phyloP scores from a whole-genome alignment of 1,140 invertebrate species.

The Leptopilina boulardi region DNA sequence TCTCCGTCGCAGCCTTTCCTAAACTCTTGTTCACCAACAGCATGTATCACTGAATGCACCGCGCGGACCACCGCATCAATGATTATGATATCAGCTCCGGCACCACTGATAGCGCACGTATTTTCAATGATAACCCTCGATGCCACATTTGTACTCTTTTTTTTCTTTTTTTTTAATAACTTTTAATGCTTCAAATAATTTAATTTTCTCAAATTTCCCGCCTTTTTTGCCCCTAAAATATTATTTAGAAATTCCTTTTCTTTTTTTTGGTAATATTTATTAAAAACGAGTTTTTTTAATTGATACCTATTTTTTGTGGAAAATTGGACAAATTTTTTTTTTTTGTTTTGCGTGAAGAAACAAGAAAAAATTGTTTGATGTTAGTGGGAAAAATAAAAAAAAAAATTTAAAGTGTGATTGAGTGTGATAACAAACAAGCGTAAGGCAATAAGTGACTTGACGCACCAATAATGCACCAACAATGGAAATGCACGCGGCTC shows the following conservation, averaged over 20 bases:
- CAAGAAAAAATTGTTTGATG: too few species aligned
- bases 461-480: slow-evolving; percentile 43
- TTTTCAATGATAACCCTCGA: slow-evolving; percentile 22
- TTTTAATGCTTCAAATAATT: neutral
- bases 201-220: slow-evolving; percentile 2
- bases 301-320: too few species aligned
- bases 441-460: too few species aligned
- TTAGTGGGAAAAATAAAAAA: neutral
- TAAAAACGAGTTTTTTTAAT: too few species aligned
- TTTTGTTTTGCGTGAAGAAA: too few species aligned
- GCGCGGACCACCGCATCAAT: slow-evolving; percentile 37
- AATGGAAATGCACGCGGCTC: slow-evolving; percentile 61
- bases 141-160: slow-evolving; percentile 4
- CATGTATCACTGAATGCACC: slow-evolving; percentile 49
- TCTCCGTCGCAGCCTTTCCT: slow-evolving; percentile 32
- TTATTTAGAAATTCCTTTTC: too few species aligned
- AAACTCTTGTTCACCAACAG: slow-evolving; percentile 49
- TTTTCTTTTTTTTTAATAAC: neutral
- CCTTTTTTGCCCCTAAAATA: neutral
- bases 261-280: too few species aligned
- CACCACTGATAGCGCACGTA: slow-evolving; percentile 16
- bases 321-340: too few species aligned
- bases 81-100: slow-evolving; percentile 7
- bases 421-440: too few species aligned
- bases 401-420: neutral